Evolutionary conservation across 64 coral and sea anemone species (phyloP).

Genomic region (Actinia equina): DNA sequence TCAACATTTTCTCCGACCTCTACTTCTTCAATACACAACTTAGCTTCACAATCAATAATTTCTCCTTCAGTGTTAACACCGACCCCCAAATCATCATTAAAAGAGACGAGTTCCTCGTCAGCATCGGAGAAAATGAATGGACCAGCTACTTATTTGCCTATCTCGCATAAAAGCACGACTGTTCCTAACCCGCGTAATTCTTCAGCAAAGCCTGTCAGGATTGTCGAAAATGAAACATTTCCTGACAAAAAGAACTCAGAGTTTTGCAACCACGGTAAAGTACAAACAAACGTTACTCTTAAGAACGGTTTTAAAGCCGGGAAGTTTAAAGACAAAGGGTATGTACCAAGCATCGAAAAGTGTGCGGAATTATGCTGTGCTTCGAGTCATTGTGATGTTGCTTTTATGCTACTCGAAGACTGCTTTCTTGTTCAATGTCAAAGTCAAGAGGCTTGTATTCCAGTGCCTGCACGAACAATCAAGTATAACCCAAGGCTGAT

Average conservation of each 20-base stretch:
- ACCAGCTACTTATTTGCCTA: neutral
- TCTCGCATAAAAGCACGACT: neutral
- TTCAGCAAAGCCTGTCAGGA: neutral
- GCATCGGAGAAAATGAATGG: neutral
- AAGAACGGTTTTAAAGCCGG: constrained; percentile 55
- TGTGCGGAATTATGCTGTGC: constrained; percentile 69
- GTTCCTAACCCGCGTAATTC: neutral
- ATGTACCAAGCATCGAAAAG: constrained; percentile 19
- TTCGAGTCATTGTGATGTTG: constrained; percentile 68
- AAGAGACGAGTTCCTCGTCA: neutral
- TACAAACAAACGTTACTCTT: constrained; percentile 51
- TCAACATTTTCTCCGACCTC: neutral
- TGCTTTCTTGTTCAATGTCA: constrained; percentile 82
- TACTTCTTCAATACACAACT: neutral
- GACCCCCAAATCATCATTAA: neutral
- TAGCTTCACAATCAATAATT: neutral
- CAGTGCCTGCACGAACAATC: constrained; percentile 56
- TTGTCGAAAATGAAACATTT: neutral
- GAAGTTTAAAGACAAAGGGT: constrained; percentile 67
- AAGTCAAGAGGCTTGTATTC: constrained; percentile 49
- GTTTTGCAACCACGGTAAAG: constrained; percentile 7
- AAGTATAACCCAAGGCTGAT: constrained; percentile 69
- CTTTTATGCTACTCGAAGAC: constrained; percentile 68
- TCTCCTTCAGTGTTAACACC: neutral
- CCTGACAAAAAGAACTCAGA: neutral